These are phyloP conservation scores for Pachypeltis micranthus DNA, from an alignment of 1,140 invertebrate genomes.

Conservation along the genomic window DNA sequence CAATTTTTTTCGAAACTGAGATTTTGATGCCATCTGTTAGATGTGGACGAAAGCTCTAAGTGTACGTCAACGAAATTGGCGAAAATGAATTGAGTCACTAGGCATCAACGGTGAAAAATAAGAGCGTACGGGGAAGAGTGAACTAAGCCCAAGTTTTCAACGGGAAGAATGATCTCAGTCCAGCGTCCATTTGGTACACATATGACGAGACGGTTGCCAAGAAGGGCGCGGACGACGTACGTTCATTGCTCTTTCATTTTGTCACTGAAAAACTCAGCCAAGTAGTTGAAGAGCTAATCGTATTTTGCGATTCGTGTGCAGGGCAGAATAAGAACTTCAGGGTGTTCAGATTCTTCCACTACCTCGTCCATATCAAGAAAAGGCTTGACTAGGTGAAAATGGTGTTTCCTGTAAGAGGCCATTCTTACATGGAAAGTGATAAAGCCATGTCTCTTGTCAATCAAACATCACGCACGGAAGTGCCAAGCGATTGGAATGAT, in stretches of 20 bases:
- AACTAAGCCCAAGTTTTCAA: too few species aligned
- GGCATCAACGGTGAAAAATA: too few species aligned
- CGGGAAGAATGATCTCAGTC: too few species aligned
- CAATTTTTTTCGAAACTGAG: too few species aligned
- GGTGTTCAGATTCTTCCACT: background rate
- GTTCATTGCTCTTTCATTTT: background rate
- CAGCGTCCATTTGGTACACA: too few species aligned
- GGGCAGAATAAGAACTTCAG: background rate
- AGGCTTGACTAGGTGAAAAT: background rate
- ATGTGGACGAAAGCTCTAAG: too few species aligned
- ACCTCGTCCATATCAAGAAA: background rate
- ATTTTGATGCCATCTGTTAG: too few species aligned
- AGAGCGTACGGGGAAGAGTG: too few species aligned
- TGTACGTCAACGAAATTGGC: too few species aligned
- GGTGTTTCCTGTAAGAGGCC: conserved; percentile 16
- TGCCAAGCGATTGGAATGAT: background rate
- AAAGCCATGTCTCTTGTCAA: conserved; percentile 10
- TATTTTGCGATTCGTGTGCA: background rate
- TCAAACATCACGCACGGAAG: background rate
- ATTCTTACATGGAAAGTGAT: conserved; percentile 24
- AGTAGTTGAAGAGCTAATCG: background rate
- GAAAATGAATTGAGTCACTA: too few species aligned
- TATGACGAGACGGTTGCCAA: background rate
- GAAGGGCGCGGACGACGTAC: background rate
- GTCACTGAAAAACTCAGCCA: background rate